Evolutionary conservation across 2,113 vertebrate species (phyloP), one percentile per base, ranked within the genome.

Genomic region (Cyprinus carpio): DNA sequence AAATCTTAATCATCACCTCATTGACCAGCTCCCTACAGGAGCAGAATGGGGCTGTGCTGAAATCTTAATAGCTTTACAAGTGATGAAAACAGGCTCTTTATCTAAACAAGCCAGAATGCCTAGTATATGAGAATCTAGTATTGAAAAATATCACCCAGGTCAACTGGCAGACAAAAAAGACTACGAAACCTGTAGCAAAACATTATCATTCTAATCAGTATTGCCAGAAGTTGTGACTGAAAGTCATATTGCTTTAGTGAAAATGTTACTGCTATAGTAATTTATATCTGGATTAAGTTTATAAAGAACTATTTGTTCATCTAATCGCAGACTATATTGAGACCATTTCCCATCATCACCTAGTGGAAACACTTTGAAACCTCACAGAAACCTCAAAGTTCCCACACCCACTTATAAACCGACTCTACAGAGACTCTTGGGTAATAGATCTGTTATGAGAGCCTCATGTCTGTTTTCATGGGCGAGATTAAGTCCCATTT

Each of bases 381-480:
- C 27, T 67, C 40, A 67, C 79, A 81, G 8, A 31, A 51, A 40
- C 69, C 69, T 72, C 18, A 65, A 37, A 60, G 56, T 80, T 80
- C 77, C 56, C 56, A 80, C 77, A 40, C 31, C 56, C 54, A 62
- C 77, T 62, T n/a, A 27, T 54, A 76, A 76, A 76, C n/a, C 49
- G 20, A 76, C 51, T 54, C 75, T 31, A 23, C 75, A 11, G 49
- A 25, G 77, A n/a, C 23, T 40, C 60, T 8, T 81, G 79, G 40
- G 79, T 69, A 81, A 81, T 27, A 27, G 60, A 65, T 81, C 62
- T 81, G 34, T 49, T 51, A n/a, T 81, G 75, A 31, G 62, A 31
- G 62, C 4, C 0, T 69, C 13, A 46, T 46, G 62, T 65, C 60
- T 81, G 34, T 56, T 75, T 76, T 84, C 10, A 75, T 62, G 49